Percentiles rank a stretch among this genome's conserved stretches.
phyloP scores from a whole-genome alignment of 1,140 invertebrate genomes.

The Atopsyche davidsoni region DNA sequence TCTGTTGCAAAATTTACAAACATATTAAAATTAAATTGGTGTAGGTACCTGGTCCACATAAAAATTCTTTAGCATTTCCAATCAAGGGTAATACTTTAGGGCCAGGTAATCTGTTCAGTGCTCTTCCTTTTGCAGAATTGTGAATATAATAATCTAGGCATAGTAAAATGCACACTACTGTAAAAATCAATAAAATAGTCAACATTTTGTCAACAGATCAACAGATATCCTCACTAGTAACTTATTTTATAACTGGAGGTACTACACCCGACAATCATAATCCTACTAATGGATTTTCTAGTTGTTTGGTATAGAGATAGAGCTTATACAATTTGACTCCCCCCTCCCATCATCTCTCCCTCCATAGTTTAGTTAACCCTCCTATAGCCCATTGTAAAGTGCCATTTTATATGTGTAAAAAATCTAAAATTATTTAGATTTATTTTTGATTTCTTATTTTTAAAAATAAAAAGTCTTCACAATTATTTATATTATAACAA shows the following conservation, averaged over 20 bases:
- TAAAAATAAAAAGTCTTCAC: too few species aligned
- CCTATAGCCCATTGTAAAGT: too few species aligned
- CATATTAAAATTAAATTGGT: background rate
- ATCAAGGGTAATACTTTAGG: background rate
- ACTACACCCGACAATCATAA: conserved; percentile 65
- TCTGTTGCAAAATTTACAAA: background rate
- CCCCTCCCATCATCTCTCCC: too few species aligned
- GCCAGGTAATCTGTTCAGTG: conserved; percentile 7
- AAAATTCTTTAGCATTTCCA: conserved; percentile 4
- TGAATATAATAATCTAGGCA: conserved; percentile 9
- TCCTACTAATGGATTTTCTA: conserved; percentile 46
- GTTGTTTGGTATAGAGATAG: background rate
- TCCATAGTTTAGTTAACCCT: too few species aligned
- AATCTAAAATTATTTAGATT: too few species aligned
- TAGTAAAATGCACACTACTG: background rate
- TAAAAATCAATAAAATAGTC: conserved; percentile 1
- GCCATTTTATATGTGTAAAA: too few species aligned
- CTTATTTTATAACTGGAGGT: conserved; percentile 61
- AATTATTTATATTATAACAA: too few species aligned
- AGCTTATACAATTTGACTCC: background rate
- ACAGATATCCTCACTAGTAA: conserved; percentile 56
- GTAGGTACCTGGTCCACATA: conserved; percentile 4
- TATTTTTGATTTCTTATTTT: too few species aligned
- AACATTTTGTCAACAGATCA: conserved; percentile 41
- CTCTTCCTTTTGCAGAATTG: background rate